These are phyloP conservation scores for Danio jaintianensis DNA, from an alignment of 2,797 vertebrate genomes.

Conservation along the genomic window DNA sequence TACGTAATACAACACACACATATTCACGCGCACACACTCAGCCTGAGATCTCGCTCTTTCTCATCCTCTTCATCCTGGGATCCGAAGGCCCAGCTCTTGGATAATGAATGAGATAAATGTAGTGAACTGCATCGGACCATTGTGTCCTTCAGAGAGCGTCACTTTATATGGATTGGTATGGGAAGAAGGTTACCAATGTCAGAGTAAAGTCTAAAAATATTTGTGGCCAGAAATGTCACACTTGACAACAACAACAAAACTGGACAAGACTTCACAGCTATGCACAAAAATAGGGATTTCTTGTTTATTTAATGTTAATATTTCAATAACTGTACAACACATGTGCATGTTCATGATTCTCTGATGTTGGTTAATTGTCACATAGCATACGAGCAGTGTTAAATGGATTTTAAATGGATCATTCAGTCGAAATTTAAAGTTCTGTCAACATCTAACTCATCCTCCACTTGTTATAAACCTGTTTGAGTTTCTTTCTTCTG, in stretches of 20 bases:
- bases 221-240: background rate
- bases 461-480: too few relatives aligned
- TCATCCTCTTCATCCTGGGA: slow-evolving; percentile 22
- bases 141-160: slow-evolving; percentile 21
- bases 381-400: too few relatives aligned
- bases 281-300: too few relatives aligned
- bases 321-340: background rate
- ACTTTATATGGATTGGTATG: slow-evolving; percentile 22
- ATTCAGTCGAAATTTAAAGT: too few relatives aligned
- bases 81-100: slow-evolving; percentile 34
- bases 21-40: slow-evolving; percentile 34
- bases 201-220: background rate
- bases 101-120: slow-evolving; percentile 40
- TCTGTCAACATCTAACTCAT: too few relatives aligned
- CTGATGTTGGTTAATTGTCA: background rate
- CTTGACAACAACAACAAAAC: background rate
- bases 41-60: slow-evolving; percentile 18
- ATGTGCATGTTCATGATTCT: background rate
- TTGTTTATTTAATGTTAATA: background rate
- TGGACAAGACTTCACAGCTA: background rate
- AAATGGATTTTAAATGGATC: too few relatives aligned
- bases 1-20: slow-evolving; percentile 60
- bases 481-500: too few relatives aligned
- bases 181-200: background rate
- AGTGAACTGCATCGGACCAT: background rate